Conservation (phyloP, 2,797 vertebrate genomes). For the Pterois miles region DNA sequence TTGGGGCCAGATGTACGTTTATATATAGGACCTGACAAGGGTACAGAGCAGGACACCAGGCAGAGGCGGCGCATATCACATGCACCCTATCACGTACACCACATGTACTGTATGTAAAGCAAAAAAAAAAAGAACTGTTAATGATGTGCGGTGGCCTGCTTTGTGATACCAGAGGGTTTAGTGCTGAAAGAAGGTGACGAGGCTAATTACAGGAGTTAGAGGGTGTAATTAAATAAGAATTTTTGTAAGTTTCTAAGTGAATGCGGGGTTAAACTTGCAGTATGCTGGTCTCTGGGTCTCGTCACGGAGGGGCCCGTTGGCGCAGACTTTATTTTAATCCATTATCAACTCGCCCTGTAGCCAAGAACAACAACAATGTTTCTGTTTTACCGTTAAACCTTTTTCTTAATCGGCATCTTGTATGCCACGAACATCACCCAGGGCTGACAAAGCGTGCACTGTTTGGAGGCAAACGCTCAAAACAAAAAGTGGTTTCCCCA, state of each 20-base stretch:
- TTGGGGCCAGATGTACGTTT: constrained; percentile 68
- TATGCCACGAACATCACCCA: constrained; percentile 50
- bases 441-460: constrained; percentile 63
- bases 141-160: constrained; percentile 5
- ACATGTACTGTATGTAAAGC: constrained; percentile 39
- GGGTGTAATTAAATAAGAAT: constrained; percentile 23
- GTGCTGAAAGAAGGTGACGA: constrained; percentile 17
- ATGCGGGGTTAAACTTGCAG: constrained; percentile 3
- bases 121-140: constrained; percentile 32
- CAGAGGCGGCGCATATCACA: constrained; percentile 60
- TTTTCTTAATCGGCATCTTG: constrained; percentile 57
- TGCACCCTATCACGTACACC: constrained; percentile 68
- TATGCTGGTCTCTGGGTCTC: neutral
- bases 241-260: neutral
- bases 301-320: constrained; percentile 2
- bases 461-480: constrained; percentile 67
- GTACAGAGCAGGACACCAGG: constrained; percentile 69
- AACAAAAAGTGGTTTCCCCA: constrained; percentile 67
- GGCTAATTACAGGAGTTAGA: constrained; percentile 30
- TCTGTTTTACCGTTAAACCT: constrained; percentile 64
- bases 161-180: constrained; percentile 5
- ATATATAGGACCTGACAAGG: constrained; percentile 73
- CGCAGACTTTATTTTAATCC: constrained; percentile 52
- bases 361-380: constrained; percentile 50
- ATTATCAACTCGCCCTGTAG: constrained; percentile 34